Percentiles rank a stretch among this genome's conserved stretches.
These are phyloP conservation scores for Tor tambroides DNA, from an alignment of 2,113 vertebrate species.

Conservation along the genomic window DNA sequence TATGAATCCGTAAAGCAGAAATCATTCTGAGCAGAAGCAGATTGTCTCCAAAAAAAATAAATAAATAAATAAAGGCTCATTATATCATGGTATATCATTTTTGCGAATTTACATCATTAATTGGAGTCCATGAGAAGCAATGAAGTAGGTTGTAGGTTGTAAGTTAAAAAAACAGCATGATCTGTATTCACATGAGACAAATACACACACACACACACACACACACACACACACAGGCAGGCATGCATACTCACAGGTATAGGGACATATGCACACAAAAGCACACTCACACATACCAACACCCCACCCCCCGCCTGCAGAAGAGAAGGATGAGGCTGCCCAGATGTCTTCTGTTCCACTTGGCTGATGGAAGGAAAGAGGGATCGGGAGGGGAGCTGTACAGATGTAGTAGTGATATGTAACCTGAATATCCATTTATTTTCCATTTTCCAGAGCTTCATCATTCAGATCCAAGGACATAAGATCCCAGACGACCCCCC, in stretches of 20 bases:
- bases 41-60: no score
- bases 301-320: constrained; percentile 4
- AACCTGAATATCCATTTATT: constrained; percentile 41
- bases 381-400: constrained; percentile 1
- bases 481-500: neutral
- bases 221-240: neutral
- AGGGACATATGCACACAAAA: neutral
- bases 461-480: constrained; percentile 40
- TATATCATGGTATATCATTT: no score
- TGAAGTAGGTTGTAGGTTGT: neutral
- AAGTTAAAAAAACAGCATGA: neutral
- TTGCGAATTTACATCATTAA: neutral
- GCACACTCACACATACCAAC: neutral
- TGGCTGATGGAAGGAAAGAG: constrained; percentile 8
- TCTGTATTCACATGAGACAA: neutral
- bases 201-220: neutral
- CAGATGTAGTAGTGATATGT: constrained; percentile 36
- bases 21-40: no score
- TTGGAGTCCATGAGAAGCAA: neutral
- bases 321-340: neutral
- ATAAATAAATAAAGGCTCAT: no score
- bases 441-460: constrained; percentile 31
- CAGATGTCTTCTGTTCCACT: constrained; percentile 46
- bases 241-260: neutral
- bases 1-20: no score